Percentiles rank a stretch among this genome's conserved stretches.
These are phyloP conservation scores for Macquaria ambigua DNA, from an alignment of 2,113 vertebrate species.

Conservation along the genomic window DNA sequence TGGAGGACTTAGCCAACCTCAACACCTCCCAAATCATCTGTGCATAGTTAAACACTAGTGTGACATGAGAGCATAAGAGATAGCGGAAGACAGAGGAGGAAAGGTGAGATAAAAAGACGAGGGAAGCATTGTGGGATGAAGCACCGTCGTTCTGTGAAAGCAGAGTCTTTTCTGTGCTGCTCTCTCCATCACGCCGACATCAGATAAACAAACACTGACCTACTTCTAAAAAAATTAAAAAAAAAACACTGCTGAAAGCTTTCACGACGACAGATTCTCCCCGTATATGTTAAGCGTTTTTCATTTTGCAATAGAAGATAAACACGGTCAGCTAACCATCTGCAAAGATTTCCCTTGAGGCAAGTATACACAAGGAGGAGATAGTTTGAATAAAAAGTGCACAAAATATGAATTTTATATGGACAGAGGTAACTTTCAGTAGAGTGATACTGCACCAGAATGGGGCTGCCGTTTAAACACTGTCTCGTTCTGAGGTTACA, in stretches of 20 bases:
- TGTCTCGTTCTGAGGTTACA: neutral
- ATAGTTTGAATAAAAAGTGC: neutral
- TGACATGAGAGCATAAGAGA: conserved; percentile 22
- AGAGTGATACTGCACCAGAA: neutral
- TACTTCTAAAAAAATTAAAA: conserved; percentile 46
- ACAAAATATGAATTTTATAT: conserved; percentile 9
- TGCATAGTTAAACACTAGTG: conserved; percentile 38
- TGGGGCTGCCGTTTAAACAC: neutral
- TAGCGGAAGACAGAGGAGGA: conserved; percentile 12
- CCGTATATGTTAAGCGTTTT: conserved; percentile 16
- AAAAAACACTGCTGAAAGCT: conserved; percentile 1
- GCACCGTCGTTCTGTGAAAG: conserved; percentile 39
- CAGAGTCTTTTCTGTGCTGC: conserved; percentile 9
- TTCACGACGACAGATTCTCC: conserved; percentile 18
- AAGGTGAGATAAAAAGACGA: conserved; percentile 39
- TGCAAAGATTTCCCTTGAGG: conserved; percentile 22
- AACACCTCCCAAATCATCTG: conserved; percentile 35
- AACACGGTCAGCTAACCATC: neutral
- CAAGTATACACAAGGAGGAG: neutral
- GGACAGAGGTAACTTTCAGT: neutral
- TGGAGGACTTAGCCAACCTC: conserved; percentile 5
- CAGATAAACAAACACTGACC: conserved; percentile 60
- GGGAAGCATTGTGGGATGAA: conserved; percentile 24
- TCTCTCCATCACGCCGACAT: conserved; percentile 33
- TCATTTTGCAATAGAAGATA: conserved; percentile 18